Evolutionary conservation across 2,797 vertebrate species (phyloP), one percentile per base, ranked within the genome.

Genomic region (Lepus townsendii): DNA sequence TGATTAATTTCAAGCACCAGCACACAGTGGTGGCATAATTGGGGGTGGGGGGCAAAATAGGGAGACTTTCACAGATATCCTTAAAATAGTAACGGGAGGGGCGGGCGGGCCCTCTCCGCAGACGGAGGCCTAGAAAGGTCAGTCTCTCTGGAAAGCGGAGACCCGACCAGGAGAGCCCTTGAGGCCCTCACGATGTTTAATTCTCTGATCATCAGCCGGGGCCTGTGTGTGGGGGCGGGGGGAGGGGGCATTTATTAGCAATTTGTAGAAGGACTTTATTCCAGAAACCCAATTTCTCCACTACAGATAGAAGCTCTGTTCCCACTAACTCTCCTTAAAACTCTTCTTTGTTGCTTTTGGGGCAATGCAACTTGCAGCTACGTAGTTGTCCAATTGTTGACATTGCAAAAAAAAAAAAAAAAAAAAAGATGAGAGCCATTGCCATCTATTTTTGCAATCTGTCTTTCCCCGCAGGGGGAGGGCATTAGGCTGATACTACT

Each of bases 1-100:
- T 88, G 97, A 90, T 95, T 97, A 92, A 96, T 97, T 97, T 97
- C 96, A 97, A 97, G 97, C 95, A 97, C 95, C 92, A 96, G 90
- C 90, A 87, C 93, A 97, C 96, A 89, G 96, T 95, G 96, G 88
- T 93, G 88, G 96, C 92, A 69, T 96, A 94, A 96, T 65, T 85
- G 86, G 47, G 86, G 35, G 93, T 78, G 30, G 75, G 90, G 50
- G 62, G 50, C 35, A 91, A 96, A 91, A 90, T 89, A 84, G 87
- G 93, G 69, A 93, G 80, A 2, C 60, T 89, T 94, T 94, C 80
- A 91, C 57, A 66, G 92, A 83, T 88, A 68, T 82, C 88, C 94
- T 96, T 95, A 97, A 97, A 97, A 95, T 91, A 96, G 96, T 91
- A 78, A 69, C 90, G 65, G 95, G 88, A 77, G 82, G 83, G 92